Percentiles rank a stretch among this genome's conserved stretches.
phyloP scores from a whole-genome alignment of 2,797 vertebrate genomes.

The Eupleurogrammus muticus region DNA sequence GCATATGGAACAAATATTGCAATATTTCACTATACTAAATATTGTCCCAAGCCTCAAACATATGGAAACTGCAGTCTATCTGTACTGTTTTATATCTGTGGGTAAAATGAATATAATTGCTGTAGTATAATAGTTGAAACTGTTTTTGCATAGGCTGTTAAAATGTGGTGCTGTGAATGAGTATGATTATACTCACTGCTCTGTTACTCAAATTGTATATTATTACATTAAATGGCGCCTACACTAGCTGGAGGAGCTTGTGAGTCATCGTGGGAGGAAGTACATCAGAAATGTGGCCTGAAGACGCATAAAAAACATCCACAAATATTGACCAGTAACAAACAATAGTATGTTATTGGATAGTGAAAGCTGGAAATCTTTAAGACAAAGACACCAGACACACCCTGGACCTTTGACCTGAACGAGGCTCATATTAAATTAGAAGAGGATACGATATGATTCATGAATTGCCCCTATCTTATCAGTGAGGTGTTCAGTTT shows the following conservation, averaged over 20 bases:
- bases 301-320: not conserved
- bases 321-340: not conserved
- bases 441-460: slow-evolving; percentile 49
- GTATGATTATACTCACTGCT: not conserved
- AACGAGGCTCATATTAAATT: slow-evolving; percentile 33
- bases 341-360: not conserved
- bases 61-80: not conserved
- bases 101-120: not conserved
- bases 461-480: slow-evolving; percentile 36
- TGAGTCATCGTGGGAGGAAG: slow-evolving; percentile 38
- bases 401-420: slow-evolving; percentile 60
- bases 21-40: too few species aligned
- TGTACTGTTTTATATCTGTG: not conserved
- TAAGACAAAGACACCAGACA: slow-evolving; percentile 20
- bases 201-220: slow-evolving; percentile 15
- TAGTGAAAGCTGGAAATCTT: slow-evolving; percentile 5
- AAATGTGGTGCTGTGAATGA: slow-evolving; percentile 7
- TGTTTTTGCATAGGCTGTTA: slow-evolving; percentile 24
- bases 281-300: slow-evolving; percentile 20
- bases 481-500: slow-evolving; percentile 41
- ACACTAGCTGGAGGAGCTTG: slow-evolving; percentile 9
- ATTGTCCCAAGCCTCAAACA: too few species aligned
- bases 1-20: too few species aligned
- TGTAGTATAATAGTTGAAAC: slow-evolving; percentile 3
- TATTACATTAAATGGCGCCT: slow-evolving; percentile 9